These are phyloP conservation scores for Spheniscus humboldti DNA, from an alignment of 2,797 vertebrate species.

Conservation along the genomic window DNA sequence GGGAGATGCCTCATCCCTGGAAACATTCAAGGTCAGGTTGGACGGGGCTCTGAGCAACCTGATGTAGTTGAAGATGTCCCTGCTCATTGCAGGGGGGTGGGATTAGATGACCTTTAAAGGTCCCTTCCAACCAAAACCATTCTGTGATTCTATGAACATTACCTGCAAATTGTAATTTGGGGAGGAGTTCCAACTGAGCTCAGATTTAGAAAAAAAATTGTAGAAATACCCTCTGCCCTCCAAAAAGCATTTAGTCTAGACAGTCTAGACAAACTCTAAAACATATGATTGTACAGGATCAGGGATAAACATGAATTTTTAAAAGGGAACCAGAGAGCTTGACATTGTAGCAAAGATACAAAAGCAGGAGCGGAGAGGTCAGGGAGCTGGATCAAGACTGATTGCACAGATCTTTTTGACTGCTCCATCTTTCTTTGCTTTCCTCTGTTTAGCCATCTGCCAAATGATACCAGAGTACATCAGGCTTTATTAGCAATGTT, in stretches of 20 bases:
- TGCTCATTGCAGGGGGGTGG: not conserved
- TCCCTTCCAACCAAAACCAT: not conserved
- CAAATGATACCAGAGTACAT: not conserved
- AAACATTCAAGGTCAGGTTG: not conserved
- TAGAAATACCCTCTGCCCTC: not conserved
- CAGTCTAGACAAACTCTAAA: not conserved
- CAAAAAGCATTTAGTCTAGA: not conserved
- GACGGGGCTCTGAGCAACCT: not conserved
- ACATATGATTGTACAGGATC: not conserved
- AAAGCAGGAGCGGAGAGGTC: not conserved
- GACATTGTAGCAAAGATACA: not conserved
- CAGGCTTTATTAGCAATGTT: not conserved
- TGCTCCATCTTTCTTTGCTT: not conserved
- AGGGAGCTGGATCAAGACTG: not conserved
- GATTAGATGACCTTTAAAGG: not conserved
- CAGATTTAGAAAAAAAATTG: not conserved
- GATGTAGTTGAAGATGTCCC: not conserved
- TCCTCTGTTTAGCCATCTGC: not conserved
- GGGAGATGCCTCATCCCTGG: not conserved
- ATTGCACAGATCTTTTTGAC: not conserved
- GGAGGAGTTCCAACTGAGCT: not conserved
- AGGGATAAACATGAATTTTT: not conserved
- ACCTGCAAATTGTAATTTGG: not conserved
- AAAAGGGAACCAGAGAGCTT: not conserved
- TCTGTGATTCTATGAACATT: not conserved